Evolutionary conservation across 1,140 invertebrate species (phyloP).

Genomic region (Drosophila subobscura): DNA sequence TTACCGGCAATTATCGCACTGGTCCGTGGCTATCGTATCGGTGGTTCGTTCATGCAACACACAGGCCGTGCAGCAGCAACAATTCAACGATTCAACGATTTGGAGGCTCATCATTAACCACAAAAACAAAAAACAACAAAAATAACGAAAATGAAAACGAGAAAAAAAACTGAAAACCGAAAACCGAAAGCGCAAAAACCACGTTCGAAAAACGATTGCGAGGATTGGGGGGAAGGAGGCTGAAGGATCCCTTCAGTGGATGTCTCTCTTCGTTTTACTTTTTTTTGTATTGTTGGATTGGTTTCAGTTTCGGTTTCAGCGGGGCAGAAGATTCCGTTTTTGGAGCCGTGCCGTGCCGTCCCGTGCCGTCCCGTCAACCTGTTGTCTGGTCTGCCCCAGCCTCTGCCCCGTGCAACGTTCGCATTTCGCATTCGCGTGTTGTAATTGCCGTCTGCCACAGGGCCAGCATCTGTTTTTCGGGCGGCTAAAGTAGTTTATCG

Average conservation of each 20-base stretch:
- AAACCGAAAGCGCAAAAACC: conserved; percentile 72
- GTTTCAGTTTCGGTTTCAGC: conserved; percentile 51
- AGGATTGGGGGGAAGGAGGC: not conserved
- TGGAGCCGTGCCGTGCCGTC: conserved; percentile 11
- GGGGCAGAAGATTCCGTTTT: not conserved
- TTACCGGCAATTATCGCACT: conserved; percentile 80
- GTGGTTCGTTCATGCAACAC: conserved; percentile 24
- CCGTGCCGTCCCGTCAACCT: conserved; percentile 47
- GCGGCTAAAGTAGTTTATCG: conserved; percentile 57
- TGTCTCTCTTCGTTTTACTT: conserved; percentile 34
- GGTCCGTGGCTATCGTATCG: conserved; percentile 13
- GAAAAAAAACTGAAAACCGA: conserved; percentile 32
- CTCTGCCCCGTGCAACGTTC: conserved; percentile 10
- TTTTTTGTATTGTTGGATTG: conserved; percentile 38
- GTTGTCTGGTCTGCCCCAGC: conserved; percentile 51
- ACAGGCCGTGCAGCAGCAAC: conserved; percentile 26
- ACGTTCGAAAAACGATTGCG: conserved; percentile 51
- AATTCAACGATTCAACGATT: conserved; percentile 37
- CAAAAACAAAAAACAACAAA: conserved; percentile 48
- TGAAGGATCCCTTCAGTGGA: conserved; percentile 8
- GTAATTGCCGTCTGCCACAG: conserved; percentile 69
- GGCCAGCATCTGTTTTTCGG: conserved; percentile 59
- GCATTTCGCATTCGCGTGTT: conserved; percentile 61
- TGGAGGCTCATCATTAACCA: conserved; percentile 67
- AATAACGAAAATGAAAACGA: not conserved